Percentiles rank a stretch among this genome's conserved stretches.
Evolutionary conservation across 2,888 invertebrate species (phyloP).

Genomic region (Phragmatobia fuliginosa): DNA sequence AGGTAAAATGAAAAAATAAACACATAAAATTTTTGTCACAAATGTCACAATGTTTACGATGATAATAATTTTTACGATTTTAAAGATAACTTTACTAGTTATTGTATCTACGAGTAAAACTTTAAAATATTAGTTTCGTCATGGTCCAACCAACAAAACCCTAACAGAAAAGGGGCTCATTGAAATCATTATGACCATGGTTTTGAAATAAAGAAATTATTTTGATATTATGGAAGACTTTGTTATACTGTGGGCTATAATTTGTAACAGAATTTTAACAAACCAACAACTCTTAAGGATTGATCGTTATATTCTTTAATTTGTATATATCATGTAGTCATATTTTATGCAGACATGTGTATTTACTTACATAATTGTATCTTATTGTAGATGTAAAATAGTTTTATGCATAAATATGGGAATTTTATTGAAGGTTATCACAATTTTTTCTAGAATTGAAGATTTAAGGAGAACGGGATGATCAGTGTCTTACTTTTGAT

Average conservation of each 20-base stretch:
- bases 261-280: conserved; percentile 12
- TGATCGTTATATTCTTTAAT: neutral
- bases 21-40: conserved; percentile 35
- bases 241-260: conserved; percentile 15
- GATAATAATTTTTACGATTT: conserved; percentile 27
- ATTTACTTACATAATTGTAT: neutral
- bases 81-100: conserved; percentile 15
- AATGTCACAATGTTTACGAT: conserved; percentile 41
- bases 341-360: neutral
- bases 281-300: conserved; percentile 5
- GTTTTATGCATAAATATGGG: neutral
- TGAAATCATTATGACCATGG: conserved; percentile 3
- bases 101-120: conserved; percentile 14
- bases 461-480: neutral
- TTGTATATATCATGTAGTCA: neutral
- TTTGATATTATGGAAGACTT: conserved; percentile 14
- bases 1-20: conserved; percentile 37
- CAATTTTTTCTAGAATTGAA: neutral
- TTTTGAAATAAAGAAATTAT: conserved; percentile 16
- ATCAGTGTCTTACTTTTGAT: no score
- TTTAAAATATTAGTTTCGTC: conserved; percentile 13
- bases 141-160: conserved; percentile 15
- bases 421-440: no score
- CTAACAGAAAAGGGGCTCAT: conserved; percentile 10
- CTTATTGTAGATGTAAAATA: neutral